phyloP scores from a whole-genome alignment of 2,797 vertebrate species.

The Danio tinwini region DNA sequence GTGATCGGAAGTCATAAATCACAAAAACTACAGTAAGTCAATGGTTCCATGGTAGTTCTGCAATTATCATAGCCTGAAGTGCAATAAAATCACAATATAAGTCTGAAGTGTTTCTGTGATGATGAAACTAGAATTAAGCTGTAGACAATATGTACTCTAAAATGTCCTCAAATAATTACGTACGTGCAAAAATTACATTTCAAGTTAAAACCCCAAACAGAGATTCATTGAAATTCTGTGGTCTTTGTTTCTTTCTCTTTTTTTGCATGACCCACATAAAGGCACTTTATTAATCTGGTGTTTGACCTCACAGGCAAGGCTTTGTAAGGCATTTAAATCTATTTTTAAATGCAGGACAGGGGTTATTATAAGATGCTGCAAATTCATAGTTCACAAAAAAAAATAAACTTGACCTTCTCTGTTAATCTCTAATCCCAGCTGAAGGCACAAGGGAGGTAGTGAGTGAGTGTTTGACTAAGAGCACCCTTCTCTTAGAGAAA shows the following conservation, averaged over 20 bases:
- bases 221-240: neutral
- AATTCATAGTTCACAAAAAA: slow-evolving; percentile 1
- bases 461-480: neutral
- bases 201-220: neutral
- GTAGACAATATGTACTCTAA: neutral
- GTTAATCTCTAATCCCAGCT: slow-evolving; percentile 29
- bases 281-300: slow-evolving; percentile 16
- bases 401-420: slow-evolving; percentile 23
- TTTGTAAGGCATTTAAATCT: slow-evolving; percentile 3
- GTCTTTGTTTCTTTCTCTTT: neutral
- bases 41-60: neutral
- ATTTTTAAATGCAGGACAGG: neutral
- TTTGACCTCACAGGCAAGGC: slow-evolving; percentile 10
- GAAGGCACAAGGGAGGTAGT: slow-evolving; percentile 25
- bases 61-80: neutral
- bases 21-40: neutral
- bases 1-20: slow-evolving; percentile 9
- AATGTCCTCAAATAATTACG: neutral
- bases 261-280: slow-evolving; percentile 1
- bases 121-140: too few relatives aligned
- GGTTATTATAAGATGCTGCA: neutral
- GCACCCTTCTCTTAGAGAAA: too few relatives aligned
- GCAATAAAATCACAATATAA: slow-evolving; percentile 3
- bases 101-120: neutral
- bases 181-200: neutral